Evolutionary conservation across 2,888 invertebrate species (phyloP).

Genomic region (Eledone cirrhosa): DNA sequence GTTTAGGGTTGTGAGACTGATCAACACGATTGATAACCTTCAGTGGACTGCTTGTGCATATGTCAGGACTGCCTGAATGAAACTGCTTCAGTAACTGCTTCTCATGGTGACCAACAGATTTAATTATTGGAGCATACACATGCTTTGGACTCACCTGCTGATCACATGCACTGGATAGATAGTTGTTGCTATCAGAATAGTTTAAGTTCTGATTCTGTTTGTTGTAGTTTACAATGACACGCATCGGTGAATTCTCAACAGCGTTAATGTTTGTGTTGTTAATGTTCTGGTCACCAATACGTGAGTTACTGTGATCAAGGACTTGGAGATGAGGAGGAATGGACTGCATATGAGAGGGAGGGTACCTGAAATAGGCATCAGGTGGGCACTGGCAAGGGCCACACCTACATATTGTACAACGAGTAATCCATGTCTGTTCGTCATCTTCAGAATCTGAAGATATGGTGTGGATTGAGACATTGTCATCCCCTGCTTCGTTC

Average conservation of each 20-base stretch:
- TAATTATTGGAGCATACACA: conserved; percentile 19
- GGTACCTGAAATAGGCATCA: neutral
- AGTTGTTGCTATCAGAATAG: neutral
- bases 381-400: conserved; percentile 12
- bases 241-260: neutral
- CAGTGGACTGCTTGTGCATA: conserved; percentile 8
- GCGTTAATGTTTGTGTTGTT: neutral
- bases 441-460: conserved; percentile 28
- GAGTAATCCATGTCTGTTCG: neutral
- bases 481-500: conserved; percentile 4
- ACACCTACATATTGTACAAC: conserved; percentile 16
- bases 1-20: neutral
- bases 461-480: conserved; percentile 18
- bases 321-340: neutral
- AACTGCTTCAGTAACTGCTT: conserved; percentile 4
- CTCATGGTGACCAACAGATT: conserved; percentile 14
- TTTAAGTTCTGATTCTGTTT: neutral
- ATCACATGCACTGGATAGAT: conserved; percentile 9
- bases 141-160: conserved; percentile 25
- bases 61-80: neutral
- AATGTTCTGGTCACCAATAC: conserved; percentile 1
- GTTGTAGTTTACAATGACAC: conserved; percentile 26
- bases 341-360: conserved; percentile 5
- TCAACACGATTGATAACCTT: conserved; percentile 25
- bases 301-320: neutral